Evolutionary conservation across 1,140 invertebrate genomes (phyloP).

Genomic region (Agrypnia vestita): DNA sequence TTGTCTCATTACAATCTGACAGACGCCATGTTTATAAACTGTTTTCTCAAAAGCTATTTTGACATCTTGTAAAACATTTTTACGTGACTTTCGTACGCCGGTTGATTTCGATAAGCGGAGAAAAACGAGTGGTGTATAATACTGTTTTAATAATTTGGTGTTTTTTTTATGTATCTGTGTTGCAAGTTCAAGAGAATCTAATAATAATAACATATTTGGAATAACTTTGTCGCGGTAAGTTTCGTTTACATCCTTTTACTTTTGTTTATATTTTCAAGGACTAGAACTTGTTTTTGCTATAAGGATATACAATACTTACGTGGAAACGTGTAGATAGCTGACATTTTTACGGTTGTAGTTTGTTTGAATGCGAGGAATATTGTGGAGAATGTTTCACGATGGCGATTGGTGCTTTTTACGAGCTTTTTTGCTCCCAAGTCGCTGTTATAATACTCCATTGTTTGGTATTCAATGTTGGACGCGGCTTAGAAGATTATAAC

Average conservation of each 20-base stretch:
- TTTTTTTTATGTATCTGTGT: constrained; percentile 6
- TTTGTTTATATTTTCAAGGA: constrained; percentile 24
- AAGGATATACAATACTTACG: constrained; percentile 7
- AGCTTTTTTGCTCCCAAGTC: too few relatives aligned
- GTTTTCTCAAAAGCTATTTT: constrained; percentile 1
- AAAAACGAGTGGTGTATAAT: constrained; percentile 2
- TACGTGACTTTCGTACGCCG: too few relatives aligned
- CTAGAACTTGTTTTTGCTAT: constrained; percentile 20
- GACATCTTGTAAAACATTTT: not conserved
- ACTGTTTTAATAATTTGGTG: constrained; percentile 14
- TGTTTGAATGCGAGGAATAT: not conserved
- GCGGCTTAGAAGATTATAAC: too few relatives aligned
- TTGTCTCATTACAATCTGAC: constrained; percentile 9
- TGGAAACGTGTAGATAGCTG: constrained; percentile 15
- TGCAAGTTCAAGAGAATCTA: constrained; percentile 8
- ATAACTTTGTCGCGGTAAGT: constrained; percentile 23
- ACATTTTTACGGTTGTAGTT: constrained; percentile 5
- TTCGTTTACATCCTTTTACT: not conserved
- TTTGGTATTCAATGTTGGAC: too few relatives aligned
- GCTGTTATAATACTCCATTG: too few relatives aligned
- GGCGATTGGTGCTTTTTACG: not conserved
- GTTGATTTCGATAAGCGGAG: too few relatives aligned
- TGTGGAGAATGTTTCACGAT: not conserved
- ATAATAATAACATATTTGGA: constrained; percentile 8
- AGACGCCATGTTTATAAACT: constrained; percentile 1